Evolutionary conservation across 2,888 invertebrate genomes (phyloP), one percentile per base, ranked within the genome.

Genomic region (Mesopsocus fuscifrons): DNA sequence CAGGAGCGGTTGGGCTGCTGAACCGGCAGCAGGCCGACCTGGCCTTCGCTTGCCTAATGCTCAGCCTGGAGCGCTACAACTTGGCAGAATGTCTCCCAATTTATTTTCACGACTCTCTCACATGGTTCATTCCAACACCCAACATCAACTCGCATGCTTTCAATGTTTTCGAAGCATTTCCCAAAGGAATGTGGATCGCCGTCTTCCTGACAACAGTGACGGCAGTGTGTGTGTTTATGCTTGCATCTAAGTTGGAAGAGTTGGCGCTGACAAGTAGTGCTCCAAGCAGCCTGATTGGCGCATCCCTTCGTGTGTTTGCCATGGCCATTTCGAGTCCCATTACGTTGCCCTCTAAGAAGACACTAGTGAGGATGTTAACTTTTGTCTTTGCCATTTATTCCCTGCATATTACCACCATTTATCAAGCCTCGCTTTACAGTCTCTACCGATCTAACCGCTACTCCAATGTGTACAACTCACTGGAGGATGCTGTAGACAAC

Each of bases 351-450:
- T 20, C 38, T 18, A 9, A 13, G 4, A 38, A n/a, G 13, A 20
- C 11, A 9, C 20, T 38, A 5, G 3, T 38, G 6, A 16, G 38
- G 5, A 17, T 21, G 6, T 5, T 17, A 5, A 38, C 21, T 3
- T 5, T 17, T 16, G 6, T 38, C 20, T 38, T 38, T 20, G 17
- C 5, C 4, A 16, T 38, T 4, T 38, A 38, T 11, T 38, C 38
- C 17, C 13, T 18, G 6, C 38, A 38, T 21, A 17, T 38, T 6
- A 38, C 38, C 5, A 38, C 38, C 4, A 20, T 21, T 38, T 38
- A 20, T 38, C 38, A 38, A 38, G 38, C 38, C 3, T 38, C 38
- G 6, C 38, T 38, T n/a, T 38, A 20, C 20, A 17, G 5, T 18
- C 18, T 38, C 5, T 38, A 20, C 38, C 16, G 38, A 9, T 20